Evolutionary conservation across 2,888 invertebrate species (phyloP), one percentile per base, ranked within the genome.

Genomic region (Tubiluchus corallicola): DNA sequence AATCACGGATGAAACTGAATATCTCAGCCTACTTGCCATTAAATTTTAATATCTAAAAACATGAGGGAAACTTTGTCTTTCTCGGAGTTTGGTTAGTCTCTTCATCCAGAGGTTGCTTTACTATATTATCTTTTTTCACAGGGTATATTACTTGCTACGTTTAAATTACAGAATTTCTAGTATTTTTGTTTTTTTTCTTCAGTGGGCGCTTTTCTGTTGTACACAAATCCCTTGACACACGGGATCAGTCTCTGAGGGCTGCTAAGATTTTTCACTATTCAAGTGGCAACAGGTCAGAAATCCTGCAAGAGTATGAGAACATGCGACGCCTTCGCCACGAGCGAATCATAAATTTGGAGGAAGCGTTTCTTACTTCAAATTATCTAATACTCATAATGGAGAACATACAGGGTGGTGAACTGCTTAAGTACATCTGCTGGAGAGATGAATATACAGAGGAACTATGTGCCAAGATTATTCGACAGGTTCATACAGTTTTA

Each of bases 391-490:
- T 69, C 17, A 59, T 69, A 45, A 58, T 65, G 49, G 71, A 72
- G 50, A 61, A 61, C 39, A 56, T 69, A 4, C 85, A 87, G 60
- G 94, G 94, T 2, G 82, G 90, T 16, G 85, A 92, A 57, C 74
- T 96, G 37, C 68, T 94, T 3, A 82, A 84, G 0, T 90, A 84
- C 62, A 71, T 92, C 45, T 78, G 84, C 1, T 82, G 79, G 53
- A 74, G 79, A 42, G 84, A 88, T 61, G 82, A 85, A 55, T 96
- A 90, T 65, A 76, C 79, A 0, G 96, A 96, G 64, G 85, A 92
- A 64, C 79, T 79, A 64, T 85, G 94, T 0, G 81, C 85, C 0
- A 77, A 76, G 1, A 78, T 90, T 18, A 74, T 92, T 38, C 74
- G 77, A 2, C 94, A 96, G 68, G 71, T 72, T 54, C 52, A 50